Percentiles rank a stretch among this genome's conserved stretches.
These are phyloP conservation scores for Callipepla californica DNA, from an alignment of 2,113 vertebrate species.

Conservation along the genomic window DNA sequence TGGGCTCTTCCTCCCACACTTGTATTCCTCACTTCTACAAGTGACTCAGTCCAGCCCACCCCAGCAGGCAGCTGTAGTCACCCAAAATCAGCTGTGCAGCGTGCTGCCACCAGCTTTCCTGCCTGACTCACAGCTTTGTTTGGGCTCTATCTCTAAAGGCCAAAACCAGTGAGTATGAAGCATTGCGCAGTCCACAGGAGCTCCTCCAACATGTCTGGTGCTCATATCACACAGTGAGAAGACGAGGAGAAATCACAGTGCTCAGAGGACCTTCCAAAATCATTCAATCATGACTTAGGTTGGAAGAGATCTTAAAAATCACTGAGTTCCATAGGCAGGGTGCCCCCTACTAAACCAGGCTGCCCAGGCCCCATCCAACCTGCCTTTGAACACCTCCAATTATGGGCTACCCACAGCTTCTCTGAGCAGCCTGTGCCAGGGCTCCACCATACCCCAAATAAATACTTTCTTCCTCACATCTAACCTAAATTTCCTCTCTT, in stretches of 20 bases:
- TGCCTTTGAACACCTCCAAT: no score
- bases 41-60: slow-evolving; percentile 66
- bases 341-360: no score
- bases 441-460: no score
- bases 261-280: not conserved
- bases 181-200: not conserved
- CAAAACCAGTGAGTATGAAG: not conserved
- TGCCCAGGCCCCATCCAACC: no score
- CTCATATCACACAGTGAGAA: not conserved
- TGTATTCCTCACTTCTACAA: slow-evolving; percentile 30
- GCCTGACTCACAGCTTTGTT: slow-evolving; percentile 58
- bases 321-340: no score
- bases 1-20: slow-evolving; percentile 64
- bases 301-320: no score
- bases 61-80: slow-evolving; percentile 48
- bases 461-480: no score
- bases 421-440: no score
- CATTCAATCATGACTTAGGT: no score
- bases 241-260: not conserved
- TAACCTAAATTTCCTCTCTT: no score
- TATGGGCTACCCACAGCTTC: no score
- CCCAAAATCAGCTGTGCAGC: slow-evolving; percentile 56
- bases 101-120: slow-evolving; percentile 17
- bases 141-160: slow-evolving; percentile 12
- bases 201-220: not conserved